Percentiles rank a stretch among this genome's conserved stretches.
Conservation (phyloP, 2,888 invertebrate genomes). For the Apocheima hispidaria region DNA sequence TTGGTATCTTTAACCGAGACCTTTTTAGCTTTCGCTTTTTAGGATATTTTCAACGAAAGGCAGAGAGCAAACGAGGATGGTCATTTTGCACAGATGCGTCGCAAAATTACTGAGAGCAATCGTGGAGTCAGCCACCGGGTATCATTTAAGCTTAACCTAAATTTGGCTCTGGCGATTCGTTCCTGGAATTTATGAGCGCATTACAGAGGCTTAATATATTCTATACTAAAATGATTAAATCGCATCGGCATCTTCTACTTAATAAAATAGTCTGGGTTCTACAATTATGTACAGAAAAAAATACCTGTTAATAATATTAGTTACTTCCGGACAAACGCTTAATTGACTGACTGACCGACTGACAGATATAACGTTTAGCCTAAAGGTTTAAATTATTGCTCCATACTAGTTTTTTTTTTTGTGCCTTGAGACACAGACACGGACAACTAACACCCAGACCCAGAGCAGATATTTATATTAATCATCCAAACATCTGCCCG, state of each 20-base stretch:
- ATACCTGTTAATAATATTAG: no score
- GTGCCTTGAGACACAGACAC: no score
- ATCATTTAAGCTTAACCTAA: slow-evolving; percentile 45
- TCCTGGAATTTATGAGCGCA: neutral
- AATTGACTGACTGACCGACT: no score
- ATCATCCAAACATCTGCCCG: no score
- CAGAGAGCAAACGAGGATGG: slow-evolving; percentile 49
- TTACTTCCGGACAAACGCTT: no score
- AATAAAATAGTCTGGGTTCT: no score
- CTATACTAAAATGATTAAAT: neutral
- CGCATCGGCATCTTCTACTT: neutral
- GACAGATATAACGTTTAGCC: no score
- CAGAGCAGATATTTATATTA: no score
- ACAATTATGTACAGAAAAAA: no score
- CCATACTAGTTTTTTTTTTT: no score
- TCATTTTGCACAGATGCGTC: slow-evolving; percentile 56
- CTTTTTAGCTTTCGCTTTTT: slow-evolving; percentile 50
- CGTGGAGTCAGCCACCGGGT: slow-evolving; percentile 36
- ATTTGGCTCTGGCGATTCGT: slow-evolving; percentile 26
- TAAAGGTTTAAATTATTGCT: no score
- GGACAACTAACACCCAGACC: no score
- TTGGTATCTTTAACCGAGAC: slow-evolving; percentile 35
- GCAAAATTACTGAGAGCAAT: slow-evolving; percentile 49
- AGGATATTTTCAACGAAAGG: slow-evolving; percentile 45
- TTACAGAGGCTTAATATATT: neutral